Percentiles rank a stretch among this genome's conserved stretches.
These are phyloP conservation scores for Euthynnus affinis DNA, from an alignment of 2,797 vertebrate genomes.

Conservation along the genomic window DNA sequence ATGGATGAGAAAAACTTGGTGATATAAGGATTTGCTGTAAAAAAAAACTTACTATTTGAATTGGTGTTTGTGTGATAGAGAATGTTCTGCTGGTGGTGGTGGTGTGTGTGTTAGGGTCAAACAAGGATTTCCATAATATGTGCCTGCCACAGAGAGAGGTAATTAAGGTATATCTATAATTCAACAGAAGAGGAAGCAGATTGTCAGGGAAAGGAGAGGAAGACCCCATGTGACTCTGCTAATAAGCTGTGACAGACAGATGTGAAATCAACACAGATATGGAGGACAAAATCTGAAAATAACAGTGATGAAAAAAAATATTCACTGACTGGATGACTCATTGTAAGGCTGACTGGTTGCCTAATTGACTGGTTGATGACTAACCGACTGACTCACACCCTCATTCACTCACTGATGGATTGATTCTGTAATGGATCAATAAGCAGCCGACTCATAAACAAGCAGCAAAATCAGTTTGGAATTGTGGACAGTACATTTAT, in stretches of 20 bases:
- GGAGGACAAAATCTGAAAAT: slow-evolving; percentile 19
- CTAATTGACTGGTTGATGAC: slow-evolving; percentile 22
- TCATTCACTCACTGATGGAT: background rate
- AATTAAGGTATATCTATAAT: slow-evolving; percentile 82
- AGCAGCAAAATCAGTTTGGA: background rate
- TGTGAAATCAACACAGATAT: background rate
- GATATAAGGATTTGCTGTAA: slow-evolving; percentile 13
- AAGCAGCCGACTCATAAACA: background rate
- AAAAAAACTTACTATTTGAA: slow-evolving; percentile 31
- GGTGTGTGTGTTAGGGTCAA: slow-evolving; percentile 29
- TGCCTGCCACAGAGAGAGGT: slow-evolving; percentile 50
- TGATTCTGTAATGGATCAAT: background rate
- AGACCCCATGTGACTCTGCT: slow-evolving; percentile 42
- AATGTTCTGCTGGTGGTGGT: background rate
- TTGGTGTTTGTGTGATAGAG: slow-evolving; percentile 12
- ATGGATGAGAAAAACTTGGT: background rate
- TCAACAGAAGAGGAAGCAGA: slow-evolving; percentile 69
- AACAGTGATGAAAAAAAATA: background rate
- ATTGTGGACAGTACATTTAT: background rate
- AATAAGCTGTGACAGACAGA: background rate
- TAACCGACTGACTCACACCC: slow-evolving; percentile 15
- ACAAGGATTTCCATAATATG: slow-evolving; percentile 38
- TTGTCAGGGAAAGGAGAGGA: slow-evolving; percentile 24
- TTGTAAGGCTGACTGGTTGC: slow-evolving; percentile 17
- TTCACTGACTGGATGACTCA: slow-evolving; percentile 23